phyloP scores from a whole-genome alignment of 2,797 vertebrate genomes.

The Strix occidentalis region DNA sequence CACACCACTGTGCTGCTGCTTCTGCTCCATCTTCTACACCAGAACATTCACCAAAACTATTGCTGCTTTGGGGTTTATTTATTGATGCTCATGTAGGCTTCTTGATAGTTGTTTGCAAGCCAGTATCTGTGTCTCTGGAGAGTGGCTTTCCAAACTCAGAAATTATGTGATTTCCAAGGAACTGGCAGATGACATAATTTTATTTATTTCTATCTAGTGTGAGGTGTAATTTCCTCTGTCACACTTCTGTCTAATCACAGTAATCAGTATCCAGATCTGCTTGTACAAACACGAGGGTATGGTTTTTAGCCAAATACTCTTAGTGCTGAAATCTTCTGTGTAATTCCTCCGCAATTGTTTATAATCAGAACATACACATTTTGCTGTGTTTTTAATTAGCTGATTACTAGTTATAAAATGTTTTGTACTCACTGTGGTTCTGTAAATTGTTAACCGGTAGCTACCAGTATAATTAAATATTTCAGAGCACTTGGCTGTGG shows the following conservation, averaged over 20 bases:
- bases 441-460: slow-evolving; percentile 79
- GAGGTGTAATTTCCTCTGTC: slow-evolving; percentile 50
- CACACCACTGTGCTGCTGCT: neutral
- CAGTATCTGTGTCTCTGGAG: neutral
- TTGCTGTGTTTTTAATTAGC: slow-evolving; percentile 75
- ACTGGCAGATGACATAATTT: slow-evolving; percentile 15
- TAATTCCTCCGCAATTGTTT: slow-evolving; percentile 62
- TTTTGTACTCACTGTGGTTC: slow-evolving; percentile 73
- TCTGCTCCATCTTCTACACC: neutral
- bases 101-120: neutral
- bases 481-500: slow-evolving; percentile 78
- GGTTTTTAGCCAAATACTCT: slow-evolving; percentile 41
- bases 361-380: slow-evolving; percentile 72
- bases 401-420: slow-evolving; percentile 79
- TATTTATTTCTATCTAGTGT: neutral
- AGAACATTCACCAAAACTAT: neutral
- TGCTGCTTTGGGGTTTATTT: accelerated
- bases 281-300: slow-evolving; percentile 42
- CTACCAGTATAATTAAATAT: slow-evolving; percentile 83
- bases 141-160: neutral
- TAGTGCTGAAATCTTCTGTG: slow-evolving; percentile 43
- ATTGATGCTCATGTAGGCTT: neutral
- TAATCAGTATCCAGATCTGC: slow-evolving; percentile 45
- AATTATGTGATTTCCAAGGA: neutral
- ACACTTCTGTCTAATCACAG: slow-evolving; percentile 43